Evolutionary conservation across 2,113 vertebrate genomes (phyloP), one percentile per base, ranked within the genome.

Genomic region (Girardinichthys multiradiatus): DNA sequence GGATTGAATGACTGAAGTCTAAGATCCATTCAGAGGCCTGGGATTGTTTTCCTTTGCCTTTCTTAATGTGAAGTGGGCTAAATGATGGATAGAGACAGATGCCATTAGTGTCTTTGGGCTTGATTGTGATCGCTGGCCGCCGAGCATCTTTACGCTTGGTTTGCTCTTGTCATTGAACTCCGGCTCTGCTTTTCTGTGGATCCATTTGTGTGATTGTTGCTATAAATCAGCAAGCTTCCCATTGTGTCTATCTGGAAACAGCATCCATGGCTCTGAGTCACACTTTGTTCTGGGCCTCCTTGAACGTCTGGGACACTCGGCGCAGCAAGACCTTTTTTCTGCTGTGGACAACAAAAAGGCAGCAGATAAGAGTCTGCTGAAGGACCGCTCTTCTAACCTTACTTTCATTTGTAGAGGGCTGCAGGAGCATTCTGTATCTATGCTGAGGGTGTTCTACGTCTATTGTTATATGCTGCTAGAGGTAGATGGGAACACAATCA

Each of bases 1-100:
- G 59, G 80, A 88, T 86, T 88, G 81, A 91, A 85, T 88, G 86
- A 91, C 83, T 88, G 82, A 91, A 83, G 68, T 83, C 83, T 61
- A 57, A 84, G 17, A 42, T 42, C 39, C 14, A 42, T 15, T 42
- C 39, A 57, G 64, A 79, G 66, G 70, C 57, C 77, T 66, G 58
- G 45, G 59, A 79, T 83, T 79, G 71, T 86, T 87, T 87, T 73
- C 63, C 67, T 64, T 78, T 67, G 64, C 72, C 76, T 74, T 74
- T 68, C 60, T 69, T 86, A 51, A 86, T 86, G 88, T 72, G 79
- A 83, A 83, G 77, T 79, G 72, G 84, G 33, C 70, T 81, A 61
- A 87, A 80, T 77, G 82, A 82, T 72, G 48, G 68, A 89, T 79
- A 63, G 70, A 79, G 72, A 87, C 35, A 54, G 72, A 72, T 29